A percentile compares a stretch with the other conserved stretches of the same genome.
phyloP scores from a whole-genome alignment of 1,140 invertebrate species.

The Zaprionus camerounensis region DNA sequence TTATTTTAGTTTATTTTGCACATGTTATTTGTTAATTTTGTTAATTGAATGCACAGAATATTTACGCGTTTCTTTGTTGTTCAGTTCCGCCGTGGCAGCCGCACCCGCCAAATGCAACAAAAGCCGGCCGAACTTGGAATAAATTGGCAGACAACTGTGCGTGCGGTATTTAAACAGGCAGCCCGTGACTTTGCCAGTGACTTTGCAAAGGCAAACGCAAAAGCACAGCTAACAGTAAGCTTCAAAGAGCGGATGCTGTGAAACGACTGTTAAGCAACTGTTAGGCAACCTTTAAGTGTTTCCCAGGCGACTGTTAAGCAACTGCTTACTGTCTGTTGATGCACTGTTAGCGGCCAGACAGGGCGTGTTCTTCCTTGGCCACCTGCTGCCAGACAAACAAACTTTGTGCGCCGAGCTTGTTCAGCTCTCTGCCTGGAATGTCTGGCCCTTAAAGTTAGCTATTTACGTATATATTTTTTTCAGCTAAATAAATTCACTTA shows the following conservation, averaged over 20 bases:
- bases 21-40: not conserved
- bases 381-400: conserved; percentile 21
- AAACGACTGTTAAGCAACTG: conserved; percentile 25
- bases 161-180: conserved; percentile 74
- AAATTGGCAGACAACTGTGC: conserved; percentile 75
- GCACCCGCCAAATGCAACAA: conserved; percentile 64
- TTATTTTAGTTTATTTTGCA: not conserved
- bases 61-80: conserved; percentile 47
- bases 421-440: conserved; percentile 22
- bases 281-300: conserved; percentile 29
- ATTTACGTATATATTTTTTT: conserved; percentile 1
- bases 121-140: conserved; percentile 80
- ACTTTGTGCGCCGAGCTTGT: not conserved
- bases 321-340: conserved; percentile 8
- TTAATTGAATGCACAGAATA: not conserved
- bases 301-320: conserved; percentile 30
- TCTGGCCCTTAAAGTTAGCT: conserved; percentile 15
- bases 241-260: conserved; percentile 18
- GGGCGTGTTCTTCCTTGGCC: conserved; percentile 23
- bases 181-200: conserved; percentile 51
- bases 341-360: conserved; percentile 7
- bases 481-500: conserved; percentile 8
- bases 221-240: conserved; percentile 35
- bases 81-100: conserved; percentile 33
- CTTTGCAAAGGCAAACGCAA: conserved; percentile 58